Conservation (phyloP, 2,113 vertebrate genomes). For the Ceyx melanurus region DNA sequence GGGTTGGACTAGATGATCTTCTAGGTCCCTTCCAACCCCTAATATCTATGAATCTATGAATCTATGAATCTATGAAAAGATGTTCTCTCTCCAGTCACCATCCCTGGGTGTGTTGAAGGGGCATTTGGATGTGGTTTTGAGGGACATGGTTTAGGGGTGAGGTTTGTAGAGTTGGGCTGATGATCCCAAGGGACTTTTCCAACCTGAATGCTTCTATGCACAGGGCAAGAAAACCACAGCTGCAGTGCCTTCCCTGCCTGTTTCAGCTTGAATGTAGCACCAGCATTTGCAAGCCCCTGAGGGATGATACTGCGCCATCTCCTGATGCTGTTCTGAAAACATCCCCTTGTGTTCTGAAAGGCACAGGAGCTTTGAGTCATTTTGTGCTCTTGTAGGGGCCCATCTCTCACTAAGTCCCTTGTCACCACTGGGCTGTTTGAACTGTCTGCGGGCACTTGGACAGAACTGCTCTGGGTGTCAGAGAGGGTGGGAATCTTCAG, state of each 20-base stretch:
- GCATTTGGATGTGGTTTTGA: too few relatives aligned
- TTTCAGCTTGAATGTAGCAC: not conserved
- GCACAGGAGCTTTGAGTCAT: not conserved
- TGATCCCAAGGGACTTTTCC: too few relatives aligned
- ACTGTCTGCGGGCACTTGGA: not conserved
- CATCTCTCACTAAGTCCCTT: not conserved
- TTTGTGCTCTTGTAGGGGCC: not conserved
- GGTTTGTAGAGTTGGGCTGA: too few relatives aligned
- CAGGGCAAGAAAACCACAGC: not conserved
- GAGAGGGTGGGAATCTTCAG: not conserved
- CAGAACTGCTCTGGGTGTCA: accelerated
- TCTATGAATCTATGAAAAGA: not conserved
- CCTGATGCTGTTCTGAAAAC: not conserved
- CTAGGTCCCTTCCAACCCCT: too few relatives aligned
- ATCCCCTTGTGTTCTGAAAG: not conserved
- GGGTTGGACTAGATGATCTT: too few relatives aligned
- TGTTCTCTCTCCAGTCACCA: not conserved
- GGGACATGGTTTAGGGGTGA: too few relatives aligned
- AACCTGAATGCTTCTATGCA: accelerated
- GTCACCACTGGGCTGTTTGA: not conserved
- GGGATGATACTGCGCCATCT: not conserved
- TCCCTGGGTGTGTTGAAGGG: too few relatives aligned
- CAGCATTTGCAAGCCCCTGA: not conserved
- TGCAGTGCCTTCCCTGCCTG: not conserved
- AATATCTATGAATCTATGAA: too few relatives aligned